phyloP scores from a whole-genome alignment of 1,140 invertebrate genomes.

The Temnothorax nylanderi region DNA sequence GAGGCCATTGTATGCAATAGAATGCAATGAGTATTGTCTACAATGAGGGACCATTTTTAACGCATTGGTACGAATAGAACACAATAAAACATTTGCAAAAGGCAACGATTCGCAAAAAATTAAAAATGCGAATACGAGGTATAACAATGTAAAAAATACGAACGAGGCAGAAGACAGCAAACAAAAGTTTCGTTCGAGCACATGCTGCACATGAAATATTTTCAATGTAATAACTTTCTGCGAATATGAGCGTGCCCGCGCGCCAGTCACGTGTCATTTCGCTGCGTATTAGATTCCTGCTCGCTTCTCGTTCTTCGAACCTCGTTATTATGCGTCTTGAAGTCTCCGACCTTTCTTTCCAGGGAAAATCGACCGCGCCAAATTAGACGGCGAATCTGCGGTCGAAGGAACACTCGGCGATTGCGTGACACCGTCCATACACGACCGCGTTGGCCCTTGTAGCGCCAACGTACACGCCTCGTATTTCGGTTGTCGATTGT shows the following conservation, averaged over 20 bases:
- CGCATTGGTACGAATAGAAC: background rate
- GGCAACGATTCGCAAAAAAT: background rate
- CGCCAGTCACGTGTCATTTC: background rate
- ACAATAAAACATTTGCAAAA: background rate
- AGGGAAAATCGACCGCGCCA: background rate
- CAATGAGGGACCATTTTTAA: constrained; percentile 14
- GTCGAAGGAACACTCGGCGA: background rate
- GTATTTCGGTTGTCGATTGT: constrained; percentile 56
- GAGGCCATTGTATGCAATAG: constrained; percentile 42
- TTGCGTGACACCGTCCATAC: constrained; percentile 6
- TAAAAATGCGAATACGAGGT: background rate
- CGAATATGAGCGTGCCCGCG: background rate
- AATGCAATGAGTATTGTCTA: constrained; percentile 20
- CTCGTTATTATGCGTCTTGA: background rate
- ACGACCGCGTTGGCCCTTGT: background rate
- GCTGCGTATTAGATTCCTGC: background rate
- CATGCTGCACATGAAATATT: background rate
- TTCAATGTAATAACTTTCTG: background rate
- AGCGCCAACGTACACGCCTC: background rate
- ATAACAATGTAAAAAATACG: background rate
- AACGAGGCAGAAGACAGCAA: background rate
- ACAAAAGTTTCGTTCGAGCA: background rate
- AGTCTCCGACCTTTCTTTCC: background rate
- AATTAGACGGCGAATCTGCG: background rate
- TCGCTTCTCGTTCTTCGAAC: background rate